These are phyloP conservation scores for Phyllopteryx taeniolatus DNA, from an alignment of 2,113 vertebrate species.

Conservation along the genomic window DNA sequence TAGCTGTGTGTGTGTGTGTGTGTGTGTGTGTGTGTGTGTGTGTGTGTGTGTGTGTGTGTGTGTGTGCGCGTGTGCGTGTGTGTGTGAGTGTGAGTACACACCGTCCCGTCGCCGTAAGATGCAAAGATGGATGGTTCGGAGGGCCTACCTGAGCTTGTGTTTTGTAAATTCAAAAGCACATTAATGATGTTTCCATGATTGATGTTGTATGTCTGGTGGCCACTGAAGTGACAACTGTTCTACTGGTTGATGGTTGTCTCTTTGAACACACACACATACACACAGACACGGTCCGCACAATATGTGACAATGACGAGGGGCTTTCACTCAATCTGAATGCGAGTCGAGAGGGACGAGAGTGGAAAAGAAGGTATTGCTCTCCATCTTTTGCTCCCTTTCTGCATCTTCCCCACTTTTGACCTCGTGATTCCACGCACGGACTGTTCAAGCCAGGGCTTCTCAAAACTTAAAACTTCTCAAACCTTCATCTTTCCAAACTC, in stretches of 20 bases:
- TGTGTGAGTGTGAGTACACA: too few species aligned
- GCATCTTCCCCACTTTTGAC: slow-evolving; percentile 22
- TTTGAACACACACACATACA: slow-evolving; percentile 30
- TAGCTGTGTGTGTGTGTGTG: slow-evolving; percentile 12
- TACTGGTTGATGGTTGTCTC: slow-evolving; percentile 51
- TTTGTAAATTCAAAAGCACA: slow-evolving; percentile 45
- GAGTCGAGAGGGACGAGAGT: slow-evolving; percentile 43
- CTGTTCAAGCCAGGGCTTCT: slow-evolving; percentile 54
- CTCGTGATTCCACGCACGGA: slow-evolving; percentile 38
- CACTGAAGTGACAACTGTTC: slow-evolving; percentile 56
- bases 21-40: background rate
- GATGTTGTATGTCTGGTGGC: slow-evolving; percentile 48
- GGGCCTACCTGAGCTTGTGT: slow-evolving; percentile 34
- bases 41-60: too few species aligned
- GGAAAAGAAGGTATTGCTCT: slow-evolving; percentile 56
- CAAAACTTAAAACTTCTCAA: background rate
- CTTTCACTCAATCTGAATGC: slow-evolving; percentile 73
- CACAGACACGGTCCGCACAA: slow-evolving; percentile 54
- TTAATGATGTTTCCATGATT: slow-evolving; percentile 54
- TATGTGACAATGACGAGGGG: slow-evolving; percentile 70
- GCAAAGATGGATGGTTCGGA: slow-evolving; percentile 10
- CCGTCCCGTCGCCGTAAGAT: background rate
- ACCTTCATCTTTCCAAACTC: background rate
- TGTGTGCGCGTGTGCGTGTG: background rate
- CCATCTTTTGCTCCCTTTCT: slow-evolving; percentile 44